phyloP scores from a whole-genome alignment of 2,888 invertebrate species.

The Gandaritis pyraliata region DNA sequence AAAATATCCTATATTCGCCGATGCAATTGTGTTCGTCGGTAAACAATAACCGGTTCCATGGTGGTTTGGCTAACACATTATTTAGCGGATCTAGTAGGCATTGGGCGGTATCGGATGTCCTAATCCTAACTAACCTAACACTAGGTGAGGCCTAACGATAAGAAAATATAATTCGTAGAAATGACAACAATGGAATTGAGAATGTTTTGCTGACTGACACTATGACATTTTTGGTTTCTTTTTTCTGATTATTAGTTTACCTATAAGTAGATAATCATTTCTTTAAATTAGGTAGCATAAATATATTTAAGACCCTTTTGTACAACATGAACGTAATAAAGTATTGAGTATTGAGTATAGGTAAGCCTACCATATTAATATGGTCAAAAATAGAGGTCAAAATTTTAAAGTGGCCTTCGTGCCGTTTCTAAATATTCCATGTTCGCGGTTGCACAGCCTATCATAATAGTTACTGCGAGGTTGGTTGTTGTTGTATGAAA shows the following conservation, averaged over 20 bases:
- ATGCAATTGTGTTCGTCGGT: constrained; percentile 70
- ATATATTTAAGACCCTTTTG: no score
- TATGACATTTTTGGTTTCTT: no score
- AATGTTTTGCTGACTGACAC: no score
- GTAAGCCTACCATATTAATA: no score
- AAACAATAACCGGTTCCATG: constrained; percentile 77
- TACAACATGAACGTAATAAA: no score
- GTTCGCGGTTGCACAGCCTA: constrained; percentile 26
- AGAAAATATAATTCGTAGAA: constrained; percentile 30
- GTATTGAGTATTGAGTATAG: no score
- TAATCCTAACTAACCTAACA: constrained; percentile 66
- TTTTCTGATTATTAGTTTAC: no score
- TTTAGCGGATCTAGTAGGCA: constrained; percentile 66
- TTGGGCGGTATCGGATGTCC: constrained; percentile 52
- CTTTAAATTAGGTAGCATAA: no score
- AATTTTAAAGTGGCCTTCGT: no score
- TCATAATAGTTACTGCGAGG: constrained; percentile 36
- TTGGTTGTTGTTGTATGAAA: constrained; percentile 53
- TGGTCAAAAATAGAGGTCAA: no score
- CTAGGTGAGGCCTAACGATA: constrained; percentile 46
- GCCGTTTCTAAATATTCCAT: constrained; percentile 37
- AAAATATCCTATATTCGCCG: constrained; percentile 58
- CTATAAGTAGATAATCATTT: no score
- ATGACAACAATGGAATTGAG: constrained; percentile 4
- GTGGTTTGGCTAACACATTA: constrained; percentile 68